Conservation (phyloP, 2,888 invertebrate species). For the Lutraria lutraria region DNA sequence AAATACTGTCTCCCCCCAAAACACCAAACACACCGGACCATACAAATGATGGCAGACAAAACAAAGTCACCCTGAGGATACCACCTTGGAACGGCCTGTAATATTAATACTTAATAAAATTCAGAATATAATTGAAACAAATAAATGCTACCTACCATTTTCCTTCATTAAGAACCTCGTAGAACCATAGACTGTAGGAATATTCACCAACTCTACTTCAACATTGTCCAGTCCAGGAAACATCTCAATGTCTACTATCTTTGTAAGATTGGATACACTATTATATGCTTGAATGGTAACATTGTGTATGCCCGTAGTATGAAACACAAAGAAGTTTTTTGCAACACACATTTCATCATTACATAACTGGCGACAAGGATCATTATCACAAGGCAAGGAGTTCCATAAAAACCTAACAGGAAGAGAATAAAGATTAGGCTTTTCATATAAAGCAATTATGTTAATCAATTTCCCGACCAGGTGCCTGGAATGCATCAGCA, state of each 20-base stretch:
- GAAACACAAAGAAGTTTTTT: constrained; percentile 28
- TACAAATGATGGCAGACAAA: too few species aligned
- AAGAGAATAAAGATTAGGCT: constrained; percentile 24
- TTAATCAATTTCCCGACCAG: constrained; percentile 52
- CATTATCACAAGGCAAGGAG: constrained; percentile 17
- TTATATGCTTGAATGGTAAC: constrained; percentile 79
- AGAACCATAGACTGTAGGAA: constrained; percentile 32
- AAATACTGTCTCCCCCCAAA: too few species aligned
- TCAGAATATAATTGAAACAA: too few species aligned
- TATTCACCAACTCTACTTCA: constrained; percentile 36
- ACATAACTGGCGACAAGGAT: not conserved
- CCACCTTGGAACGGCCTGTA: too few species aligned
- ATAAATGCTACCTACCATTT: constrained; percentile 49
- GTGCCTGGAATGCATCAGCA: constrained; percentile 37
- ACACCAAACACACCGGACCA: too few species aligned
- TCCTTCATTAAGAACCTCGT: constrained; percentile 57
- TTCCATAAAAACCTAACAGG: constrained; percentile 58
- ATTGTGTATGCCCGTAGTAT: constrained; percentile 64
- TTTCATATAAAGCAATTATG: constrained; percentile 38
- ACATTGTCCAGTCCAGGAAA: constrained; percentile 46
- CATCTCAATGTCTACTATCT: constrained; percentile 72
- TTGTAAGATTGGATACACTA: constrained; percentile 72
- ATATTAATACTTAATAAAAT: too few species aligned
- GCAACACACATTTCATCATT: constrained; percentile 31
- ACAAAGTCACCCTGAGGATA: too few species aligned